A percentile compares a stretch with the other conserved stretches of the same genome.
Conservation (phyloP, 1,140 invertebrate species). For the Micrasema longulum region DNA sequence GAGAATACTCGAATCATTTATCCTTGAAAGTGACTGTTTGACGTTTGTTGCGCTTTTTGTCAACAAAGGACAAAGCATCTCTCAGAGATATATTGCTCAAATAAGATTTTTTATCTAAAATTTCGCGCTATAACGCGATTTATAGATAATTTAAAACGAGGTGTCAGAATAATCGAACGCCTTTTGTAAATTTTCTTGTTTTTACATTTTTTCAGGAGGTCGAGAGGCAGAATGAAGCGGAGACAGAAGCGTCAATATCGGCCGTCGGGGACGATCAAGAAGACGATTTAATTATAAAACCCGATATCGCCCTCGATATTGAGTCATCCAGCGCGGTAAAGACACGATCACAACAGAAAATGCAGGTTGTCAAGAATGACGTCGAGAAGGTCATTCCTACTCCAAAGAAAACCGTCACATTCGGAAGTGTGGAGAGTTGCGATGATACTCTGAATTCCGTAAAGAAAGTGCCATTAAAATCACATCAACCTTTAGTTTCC, state of each 20-base stretch:
- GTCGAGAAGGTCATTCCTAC: slow-evolving; percentile 59
- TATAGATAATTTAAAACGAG: not conserved
- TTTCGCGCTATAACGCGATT: slow-evolving; percentile 3
- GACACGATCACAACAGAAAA: slow-evolving; percentile 67
- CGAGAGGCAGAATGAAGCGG: slow-evolving; percentile 65
- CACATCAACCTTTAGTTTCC: slow-evolving; percentile 65
- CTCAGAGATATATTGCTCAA: slow-evolving; percentile 13
- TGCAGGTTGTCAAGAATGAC: slow-evolving; percentile 59
- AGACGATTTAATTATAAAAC: slow-evolving; percentile 3
- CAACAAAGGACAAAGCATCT: slow-evolving; percentile 49
- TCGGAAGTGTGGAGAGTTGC: slow-evolving; percentile 67
- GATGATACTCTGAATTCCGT: slow-evolving; percentile 64
- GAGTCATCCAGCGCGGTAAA: slow-evolving; percentile 57
- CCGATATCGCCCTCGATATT: slow-evolving; percentile 1
- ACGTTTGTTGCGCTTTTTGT: slow-evolving; percentile 50
- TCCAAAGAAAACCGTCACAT: slow-evolving; percentile 68
- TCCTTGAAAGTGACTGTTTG: slow-evolving; percentile 45
- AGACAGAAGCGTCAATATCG: slow-evolving; percentile 61
- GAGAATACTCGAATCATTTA: slow-evolving; percentile 31
- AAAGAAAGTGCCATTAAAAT: slow-evolving; percentile 64
- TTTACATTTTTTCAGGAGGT: slow-evolving; percentile 61
- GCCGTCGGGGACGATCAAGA: slow-evolving; percentile 26
- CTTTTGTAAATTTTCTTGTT: slow-evolving; percentile 23
- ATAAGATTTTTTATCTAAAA: slow-evolving; percentile 12
- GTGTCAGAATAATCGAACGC: not conserved